phyloP scores from a whole-genome alignment of 2,888 invertebrate species.

The Athetis lepigone region DNA sequence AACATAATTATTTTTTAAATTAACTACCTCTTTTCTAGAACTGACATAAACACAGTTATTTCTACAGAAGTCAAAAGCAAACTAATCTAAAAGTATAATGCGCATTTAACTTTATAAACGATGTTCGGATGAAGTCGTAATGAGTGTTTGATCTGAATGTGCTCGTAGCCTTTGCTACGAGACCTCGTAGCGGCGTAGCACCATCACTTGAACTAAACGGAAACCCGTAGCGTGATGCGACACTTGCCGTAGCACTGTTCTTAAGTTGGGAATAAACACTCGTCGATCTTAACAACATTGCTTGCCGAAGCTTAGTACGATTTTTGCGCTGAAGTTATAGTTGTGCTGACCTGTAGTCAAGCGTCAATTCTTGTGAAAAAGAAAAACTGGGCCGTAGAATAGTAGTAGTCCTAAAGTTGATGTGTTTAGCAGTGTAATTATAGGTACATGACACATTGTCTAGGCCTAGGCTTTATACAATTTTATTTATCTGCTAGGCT shows the following conservation, averaged over 20 bases:
- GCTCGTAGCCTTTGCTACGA: slow-evolving; percentile 21
- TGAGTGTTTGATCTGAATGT: slow-evolving; percentile 23
- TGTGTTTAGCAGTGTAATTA: no score
- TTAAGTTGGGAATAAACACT: no score
- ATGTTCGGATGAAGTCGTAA: slow-evolving; percentile 9
- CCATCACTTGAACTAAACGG: background rate
- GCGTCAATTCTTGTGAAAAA: no score
- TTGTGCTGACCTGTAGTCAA: no score
- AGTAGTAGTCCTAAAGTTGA: no score
- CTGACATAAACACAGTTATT: background rate
- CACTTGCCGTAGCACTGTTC: background rate
- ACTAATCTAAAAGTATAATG: slow-evolving; percentile 8
- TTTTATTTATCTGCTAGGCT: no score
- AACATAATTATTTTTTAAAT: background rate
- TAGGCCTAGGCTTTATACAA: no score
- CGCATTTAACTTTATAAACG: slow-evolving; percentile 11
- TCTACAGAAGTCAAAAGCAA: slow-evolving; percentile 1
- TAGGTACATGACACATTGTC: no score
- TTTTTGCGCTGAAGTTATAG: background rate
- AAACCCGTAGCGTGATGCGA: background rate
- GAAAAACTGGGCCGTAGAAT: no score
- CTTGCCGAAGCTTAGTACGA: background rate
- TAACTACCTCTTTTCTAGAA: background rate
- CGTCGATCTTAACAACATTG: background rate
- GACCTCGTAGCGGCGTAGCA: slow-evolving; percentile 28